A percentile compares a stretch with the other conserved stretches of the same genome.
These are phyloP conservation scores for Taxidea taxus DNA, from an alignment of 2,113 vertebrate genomes.

Conservation along the genomic window DNA sequence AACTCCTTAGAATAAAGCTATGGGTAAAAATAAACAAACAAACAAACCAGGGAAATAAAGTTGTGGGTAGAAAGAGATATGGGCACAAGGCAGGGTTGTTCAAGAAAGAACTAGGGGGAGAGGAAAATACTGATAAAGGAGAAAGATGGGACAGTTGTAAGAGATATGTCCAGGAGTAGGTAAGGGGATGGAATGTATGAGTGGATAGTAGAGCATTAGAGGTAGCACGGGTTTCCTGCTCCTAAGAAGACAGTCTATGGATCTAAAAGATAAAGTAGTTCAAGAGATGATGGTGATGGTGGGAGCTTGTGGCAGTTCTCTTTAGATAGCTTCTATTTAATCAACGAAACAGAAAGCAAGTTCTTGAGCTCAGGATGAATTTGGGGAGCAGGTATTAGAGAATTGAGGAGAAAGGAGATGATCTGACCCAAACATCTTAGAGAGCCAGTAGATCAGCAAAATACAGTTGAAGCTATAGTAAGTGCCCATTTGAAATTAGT, in stretches of 20 bases:
- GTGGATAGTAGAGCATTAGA: background rate
- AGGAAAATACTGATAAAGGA: background rate
- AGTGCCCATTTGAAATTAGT: background rate
- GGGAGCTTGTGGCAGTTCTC: background rate
- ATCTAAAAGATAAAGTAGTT: background rate
- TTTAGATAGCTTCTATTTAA: background rate
- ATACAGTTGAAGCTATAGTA: background rate
- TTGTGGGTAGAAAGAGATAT: background rate
- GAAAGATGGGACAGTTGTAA: background rate
- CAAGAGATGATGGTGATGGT: background rate
- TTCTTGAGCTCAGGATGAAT: background rate
- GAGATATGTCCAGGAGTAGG: background rate
- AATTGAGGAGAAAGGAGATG: background rate
- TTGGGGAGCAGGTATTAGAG: background rate
- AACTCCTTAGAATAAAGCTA: background rate
- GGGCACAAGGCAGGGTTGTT: background rate
- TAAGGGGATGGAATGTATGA: background rate
- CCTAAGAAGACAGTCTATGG: background rate
- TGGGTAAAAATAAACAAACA: background rate
- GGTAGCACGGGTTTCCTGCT: fast-evolving
- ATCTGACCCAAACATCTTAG: background rate
- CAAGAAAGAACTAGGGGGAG: background rate
- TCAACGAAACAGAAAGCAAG: background rate
- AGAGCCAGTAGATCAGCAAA: background rate
- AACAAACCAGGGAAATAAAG: background rate